A percentile compares a stretch with the other conserved stretches of the same genome.
These are phyloP conservation scores for Hydropotes inermis DNA, from an alignment of 2,113 vertebrate species.

Conservation along the genomic window DNA sequence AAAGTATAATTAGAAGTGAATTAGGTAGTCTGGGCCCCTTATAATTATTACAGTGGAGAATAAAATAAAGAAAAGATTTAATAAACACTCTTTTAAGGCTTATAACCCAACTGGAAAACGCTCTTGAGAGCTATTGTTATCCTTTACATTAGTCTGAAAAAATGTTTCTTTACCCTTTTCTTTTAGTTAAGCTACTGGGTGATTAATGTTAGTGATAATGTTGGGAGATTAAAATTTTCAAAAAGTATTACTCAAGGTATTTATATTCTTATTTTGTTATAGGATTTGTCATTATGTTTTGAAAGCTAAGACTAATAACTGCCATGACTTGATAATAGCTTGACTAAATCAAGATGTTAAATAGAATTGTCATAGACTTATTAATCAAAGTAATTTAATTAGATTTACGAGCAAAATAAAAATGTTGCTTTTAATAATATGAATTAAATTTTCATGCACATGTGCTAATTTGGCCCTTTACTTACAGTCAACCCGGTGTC, in stretches of 20 bases:
- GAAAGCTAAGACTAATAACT: constrained; percentile 45
- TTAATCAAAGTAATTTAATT: constrained; percentile 60
- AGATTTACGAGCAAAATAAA: constrained; percentile 60
- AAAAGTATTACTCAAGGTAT: constrained; percentile 35
- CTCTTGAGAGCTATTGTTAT: neutral
- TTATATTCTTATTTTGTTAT: constrained; percentile 37
- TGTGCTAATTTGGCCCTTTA: constrained; percentile 59
- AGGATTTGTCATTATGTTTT: constrained; percentile 53
- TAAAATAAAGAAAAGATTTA: constrained; percentile 22
- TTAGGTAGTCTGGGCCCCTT: neutral
- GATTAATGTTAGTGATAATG: constrained; percentile 42
- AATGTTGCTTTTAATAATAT: constrained; percentile 53
- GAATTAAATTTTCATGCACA: constrained; percentile 43
- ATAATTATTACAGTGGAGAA: constrained; percentile 15
- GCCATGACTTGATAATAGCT: constrained; percentile 45
- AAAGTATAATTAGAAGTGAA: constrained; percentile 24
- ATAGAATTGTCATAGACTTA: constrained; percentile 55
- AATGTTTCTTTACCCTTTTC: constrained; percentile 2
- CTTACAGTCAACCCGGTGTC: constrained; percentile 80
- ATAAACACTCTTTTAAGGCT: constrained; percentile 17
- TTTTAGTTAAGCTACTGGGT: constrained; percentile 38
- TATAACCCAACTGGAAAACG: neutral
- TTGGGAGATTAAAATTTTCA: constrained; percentile 52
- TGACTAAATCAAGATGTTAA: constrained; percentile 50
- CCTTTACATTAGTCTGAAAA: constrained; percentile 41